Conservation (phyloP, 2,888 invertebrate species). For the Atethmia centrago region DNA sequence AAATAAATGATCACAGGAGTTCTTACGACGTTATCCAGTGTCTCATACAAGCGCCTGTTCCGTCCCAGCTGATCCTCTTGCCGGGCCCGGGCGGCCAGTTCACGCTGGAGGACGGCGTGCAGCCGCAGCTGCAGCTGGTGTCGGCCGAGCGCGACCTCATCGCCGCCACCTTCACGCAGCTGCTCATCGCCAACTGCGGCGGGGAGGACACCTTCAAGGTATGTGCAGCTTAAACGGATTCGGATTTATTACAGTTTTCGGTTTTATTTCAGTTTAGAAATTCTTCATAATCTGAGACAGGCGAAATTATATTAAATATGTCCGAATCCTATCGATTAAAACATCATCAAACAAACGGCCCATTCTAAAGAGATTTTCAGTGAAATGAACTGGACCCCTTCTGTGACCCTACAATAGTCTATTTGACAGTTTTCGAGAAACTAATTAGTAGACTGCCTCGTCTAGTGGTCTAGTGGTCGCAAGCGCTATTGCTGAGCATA, state of each 20-base stretch:
- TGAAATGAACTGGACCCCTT: too few relatives aligned
- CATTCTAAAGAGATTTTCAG: too few relatives aligned
- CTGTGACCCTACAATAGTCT: too few relatives aligned
- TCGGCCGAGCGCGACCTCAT: slow-evolving; percentile 97
- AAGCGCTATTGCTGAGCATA: too few relatives aligned
- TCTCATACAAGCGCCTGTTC: accelerated
- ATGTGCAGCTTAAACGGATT: background rate
- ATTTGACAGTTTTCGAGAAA: too few relatives aligned
- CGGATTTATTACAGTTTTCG: background rate
- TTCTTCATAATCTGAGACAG: too few relatives aligned
- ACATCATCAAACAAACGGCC: too few relatives aligned
- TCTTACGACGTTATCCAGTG: background rate
- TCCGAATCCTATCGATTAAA: too few relatives aligned
- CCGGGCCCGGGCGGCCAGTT: slow-evolving; percentile 92
- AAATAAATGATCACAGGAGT: background rate
- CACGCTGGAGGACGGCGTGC: slow-evolving; percentile 97
- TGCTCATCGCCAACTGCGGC: slow-evolving; percentile 97
- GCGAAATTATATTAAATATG: too few relatives aligned
- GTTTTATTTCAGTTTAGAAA: too few relatives aligned
- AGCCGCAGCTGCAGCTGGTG: slow-evolving; percentile 95
- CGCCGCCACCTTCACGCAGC: slow-evolving; percentile 97
- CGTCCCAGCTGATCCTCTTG: slow-evolving; percentile 75
- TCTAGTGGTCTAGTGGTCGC: too few relatives aligned
- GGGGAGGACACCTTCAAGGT: slow-evolving; percentile 98
- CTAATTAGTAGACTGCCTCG: too few relatives aligned